phyloP scores from a whole-genome alignment of 2,888 invertebrate species.

The Toxonevra muliebris region DNA sequence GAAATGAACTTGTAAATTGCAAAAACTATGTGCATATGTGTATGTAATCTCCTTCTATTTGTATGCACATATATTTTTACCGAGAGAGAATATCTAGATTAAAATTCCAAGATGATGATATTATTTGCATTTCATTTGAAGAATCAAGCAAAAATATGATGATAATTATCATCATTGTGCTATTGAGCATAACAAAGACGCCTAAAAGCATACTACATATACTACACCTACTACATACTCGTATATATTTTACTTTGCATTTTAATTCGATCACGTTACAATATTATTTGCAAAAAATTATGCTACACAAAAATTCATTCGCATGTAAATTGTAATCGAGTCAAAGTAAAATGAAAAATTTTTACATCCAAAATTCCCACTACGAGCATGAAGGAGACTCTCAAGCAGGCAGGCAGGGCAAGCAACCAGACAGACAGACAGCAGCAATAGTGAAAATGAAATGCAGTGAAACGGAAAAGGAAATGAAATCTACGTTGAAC shows the following conservation, averaged over 20 bases:
- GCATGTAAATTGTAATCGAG: constrained; percentile 34
- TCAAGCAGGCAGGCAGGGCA: neutral
- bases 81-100: neutral
- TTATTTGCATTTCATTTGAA: constrained; percentile 9
- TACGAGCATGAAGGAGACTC: neutral
- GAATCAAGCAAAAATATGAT: neutral
- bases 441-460: constrained; percentile 49
- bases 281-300: constrained; percentile 46
- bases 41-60: no score
- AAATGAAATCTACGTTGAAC: constrained; percentile 43
- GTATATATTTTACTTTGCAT: constrained; percentile 40
- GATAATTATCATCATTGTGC: neutral
- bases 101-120: constrained; percentile 10
- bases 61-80: neutral
- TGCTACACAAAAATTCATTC: constrained; percentile 35
- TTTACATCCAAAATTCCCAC: constrained; percentile 12
- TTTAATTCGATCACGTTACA: constrained; percentile 56
- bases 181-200: neutral
- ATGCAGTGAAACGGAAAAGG: constrained; percentile 56
- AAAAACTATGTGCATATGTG: constrained; percentile 12
- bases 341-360: constrained; percentile 20
- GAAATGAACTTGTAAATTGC: constrained; percentile 39
- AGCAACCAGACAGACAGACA: constrained; percentile 1
- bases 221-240: no score
- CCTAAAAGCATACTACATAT: constrained; percentile 30